These are phyloP conservation scores for Polietes domitor DNA, from an alignment of 2,888 invertebrate genomes.

Conservation along the genomic window DNA sequence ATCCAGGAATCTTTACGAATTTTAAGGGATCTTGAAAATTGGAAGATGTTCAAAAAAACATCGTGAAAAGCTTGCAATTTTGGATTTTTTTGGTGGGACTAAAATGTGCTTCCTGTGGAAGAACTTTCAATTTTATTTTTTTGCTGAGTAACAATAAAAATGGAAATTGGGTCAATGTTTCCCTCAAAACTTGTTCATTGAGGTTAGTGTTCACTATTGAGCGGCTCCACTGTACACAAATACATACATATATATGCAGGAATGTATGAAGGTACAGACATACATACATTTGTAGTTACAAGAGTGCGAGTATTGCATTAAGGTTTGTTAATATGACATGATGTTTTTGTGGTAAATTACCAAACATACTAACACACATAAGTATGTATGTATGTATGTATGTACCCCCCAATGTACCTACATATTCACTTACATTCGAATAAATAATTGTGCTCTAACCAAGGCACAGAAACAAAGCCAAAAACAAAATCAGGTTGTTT, in stretches of 20 bases:
- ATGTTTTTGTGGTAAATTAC: conserved; percentile 36
- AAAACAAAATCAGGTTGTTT: conserved; percentile 61
- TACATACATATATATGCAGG: not conserved
- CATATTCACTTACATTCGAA: conserved; percentile 28
- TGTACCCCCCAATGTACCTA: not conserved
- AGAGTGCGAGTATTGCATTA: conserved; percentile 21
- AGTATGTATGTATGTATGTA: not conserved
- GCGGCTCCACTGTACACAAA: not conserved
- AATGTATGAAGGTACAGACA: not conserved
- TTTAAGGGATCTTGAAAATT: too few relatives aligned
- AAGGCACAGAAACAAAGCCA: not conserved
- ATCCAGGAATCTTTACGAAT: too few relatives aligned
- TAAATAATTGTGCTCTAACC: not conserved
- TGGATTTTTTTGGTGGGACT: too few relatives aligned
- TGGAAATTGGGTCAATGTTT: too few relatives aligned
- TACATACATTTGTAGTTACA: conserved; percentile 3
- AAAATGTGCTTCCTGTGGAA: too few relatives aligned
- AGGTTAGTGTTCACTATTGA: too few relatives aligned
- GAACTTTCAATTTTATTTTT: too few relatives aligned
- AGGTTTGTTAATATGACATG: conserved; percentile 29
- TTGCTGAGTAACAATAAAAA: too few relatives aligned
- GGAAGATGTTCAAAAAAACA: too few relatives aligned
- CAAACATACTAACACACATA: conserved; percentile 4
- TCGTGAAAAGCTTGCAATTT: too few relatives aligned
- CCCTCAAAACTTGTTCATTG: too few relatives aligned